These are phyloP conservation scores for Dexiosoma caninum DNA, from an alignment of 2,888 invertebrate species.

Conservation along the genomic window DNA sequence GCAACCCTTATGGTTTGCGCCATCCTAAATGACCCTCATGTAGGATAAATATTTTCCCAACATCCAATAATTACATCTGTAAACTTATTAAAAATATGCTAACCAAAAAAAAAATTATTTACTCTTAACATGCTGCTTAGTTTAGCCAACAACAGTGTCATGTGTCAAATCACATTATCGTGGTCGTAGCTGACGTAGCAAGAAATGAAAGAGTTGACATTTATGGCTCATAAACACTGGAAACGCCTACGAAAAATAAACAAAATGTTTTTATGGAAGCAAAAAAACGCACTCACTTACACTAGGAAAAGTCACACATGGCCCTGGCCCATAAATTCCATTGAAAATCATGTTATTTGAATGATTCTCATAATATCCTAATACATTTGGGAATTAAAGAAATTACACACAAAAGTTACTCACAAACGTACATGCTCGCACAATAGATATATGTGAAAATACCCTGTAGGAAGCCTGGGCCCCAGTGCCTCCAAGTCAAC, in stretches of 20 bases:
- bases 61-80: constrained; percentile 31
- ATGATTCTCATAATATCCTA: constrained; percentile 34
- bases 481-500: too few relatives aligned
- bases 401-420: too few relatives aligned
- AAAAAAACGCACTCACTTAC: constrained; percentile 42
- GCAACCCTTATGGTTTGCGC: constrained; percentile 6
- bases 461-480: too few relatives aligned
- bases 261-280: constrained; percentile 38
- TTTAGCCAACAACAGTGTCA: constrained; percentile 69
- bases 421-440: too few relatives aligned
- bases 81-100: constrained; percentile 33
- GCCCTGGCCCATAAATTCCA: constrained; percentile 63
- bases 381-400: constrained; percentile 58
- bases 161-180: constrained; percentile 54
- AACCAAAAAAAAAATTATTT: constrained; percentile 31
- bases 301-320: constrained; percentile 62
- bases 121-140: constrained; percentile 65
- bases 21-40: neutral
- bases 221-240: constrained; percentile 72
- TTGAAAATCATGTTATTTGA: constrained; percentile 48
- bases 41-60: neutral
- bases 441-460: too few relatives aligned
- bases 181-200: neutral
- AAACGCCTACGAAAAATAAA: constrained; percentile 71
- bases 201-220: constrained; percentile 65